These are phyloP conservation scores for Taenaris catops DNA, from an alignment of 2,888 invertebrate species.

Conservation along the genomic window DNA sequence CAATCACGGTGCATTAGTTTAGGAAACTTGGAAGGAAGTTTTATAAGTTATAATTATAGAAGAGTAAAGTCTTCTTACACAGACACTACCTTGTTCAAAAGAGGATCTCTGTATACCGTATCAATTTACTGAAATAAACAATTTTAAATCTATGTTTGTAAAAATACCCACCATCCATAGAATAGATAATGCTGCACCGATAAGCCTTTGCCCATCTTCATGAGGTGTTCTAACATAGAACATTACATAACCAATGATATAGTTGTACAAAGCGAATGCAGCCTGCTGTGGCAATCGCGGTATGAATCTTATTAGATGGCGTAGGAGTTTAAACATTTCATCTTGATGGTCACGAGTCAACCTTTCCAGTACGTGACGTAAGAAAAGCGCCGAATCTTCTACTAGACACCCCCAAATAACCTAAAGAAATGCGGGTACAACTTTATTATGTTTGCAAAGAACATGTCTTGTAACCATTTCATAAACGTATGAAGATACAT, in stretches of 20 bases:
- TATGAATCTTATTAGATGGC: conserved; percentile 95
- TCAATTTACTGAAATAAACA: too few species aligned
- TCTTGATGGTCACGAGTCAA: conserved; percentile 96
- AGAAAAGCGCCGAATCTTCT: conserved; percentile 97
- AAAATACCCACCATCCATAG: conserved; percentile 92
- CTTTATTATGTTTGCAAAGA: background rate
- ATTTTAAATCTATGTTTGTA: too few species aligned
- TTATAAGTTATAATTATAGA: too few species aligned
- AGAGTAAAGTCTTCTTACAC: too few species aligned
- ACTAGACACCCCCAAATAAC: conserved; percentile 99
- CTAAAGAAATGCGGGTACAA: conserved; percentile 52
- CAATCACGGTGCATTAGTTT: too few species aligned
- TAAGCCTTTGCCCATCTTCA: conserved; percentile 96
- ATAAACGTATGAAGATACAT: background rate
- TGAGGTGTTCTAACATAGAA: conserved; percentile 98
- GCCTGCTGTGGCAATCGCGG: conserved; percentile 97
- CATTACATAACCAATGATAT: conserved; percentile 99
- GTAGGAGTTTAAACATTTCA: conserved; percentile 94
- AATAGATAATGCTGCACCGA: conserved; percentile 96
- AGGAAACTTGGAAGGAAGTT: too few species aligned
- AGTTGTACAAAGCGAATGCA: conserved; percentile 98
- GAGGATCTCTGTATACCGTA: too few species aligned
- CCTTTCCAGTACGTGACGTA: conserved; percentile 97
- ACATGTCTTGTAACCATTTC: background rate
- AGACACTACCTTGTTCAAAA: too few species aligned